phyloP scores from a whole-genome alignment of 2,888 invertebrate genomes.

The Drosophila borborema region DNA sequence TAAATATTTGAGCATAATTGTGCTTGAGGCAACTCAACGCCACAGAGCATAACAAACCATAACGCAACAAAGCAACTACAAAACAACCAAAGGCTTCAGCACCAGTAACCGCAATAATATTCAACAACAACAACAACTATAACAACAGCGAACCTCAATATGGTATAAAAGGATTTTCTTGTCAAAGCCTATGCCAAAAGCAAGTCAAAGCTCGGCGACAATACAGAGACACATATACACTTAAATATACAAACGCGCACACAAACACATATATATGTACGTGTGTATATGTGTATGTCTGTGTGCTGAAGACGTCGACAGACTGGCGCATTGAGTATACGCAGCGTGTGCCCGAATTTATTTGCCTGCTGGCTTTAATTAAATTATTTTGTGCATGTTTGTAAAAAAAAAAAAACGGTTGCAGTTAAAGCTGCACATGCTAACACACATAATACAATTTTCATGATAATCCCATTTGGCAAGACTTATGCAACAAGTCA shows the following conservation, averaged over 20 bases:
- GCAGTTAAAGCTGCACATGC: constrained; percentile 35
- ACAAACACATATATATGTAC: not conserved
- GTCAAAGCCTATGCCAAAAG: constrained; percentile 61
- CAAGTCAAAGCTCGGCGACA: constrained; percentile 56
- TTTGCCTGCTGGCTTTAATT: constrained; percentile 59
- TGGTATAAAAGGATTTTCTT: constrained; percentile 78
- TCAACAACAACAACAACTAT: constrained; percentile 25
- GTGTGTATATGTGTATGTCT: too few relatives aligned
- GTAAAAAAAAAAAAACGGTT: constrained; percentile 36
- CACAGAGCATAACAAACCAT: constrained; percentile 26
- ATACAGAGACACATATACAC: constrained; percentile 18
- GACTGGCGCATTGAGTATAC: constrained; percentile 60
- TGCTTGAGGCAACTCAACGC: constrained; percentile 17
- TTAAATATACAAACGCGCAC: constrained; percentile 27
- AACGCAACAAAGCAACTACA: constrained; percentile 22
- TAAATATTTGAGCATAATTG: constrained; percentile 48
- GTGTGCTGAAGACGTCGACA: constrained; percentile 17
- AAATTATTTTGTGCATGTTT: constrained; percentile 61
- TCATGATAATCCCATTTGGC: constrained; percentile 21
- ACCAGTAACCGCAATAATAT: constrained; percentile 31
- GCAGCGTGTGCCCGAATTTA: constrained; percentile 38
- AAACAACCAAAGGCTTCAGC: constrained; percentile 35
- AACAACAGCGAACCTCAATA: constrained; percentile 58
- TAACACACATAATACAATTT: constrained; percentile 38
- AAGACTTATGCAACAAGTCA: constrained; percentile 5